These are phyloP conservation scores for Tortrix viridana DNA, from an alignment of 2,888 invertebrate genomes.

Conservation along the genomic window DNA sequence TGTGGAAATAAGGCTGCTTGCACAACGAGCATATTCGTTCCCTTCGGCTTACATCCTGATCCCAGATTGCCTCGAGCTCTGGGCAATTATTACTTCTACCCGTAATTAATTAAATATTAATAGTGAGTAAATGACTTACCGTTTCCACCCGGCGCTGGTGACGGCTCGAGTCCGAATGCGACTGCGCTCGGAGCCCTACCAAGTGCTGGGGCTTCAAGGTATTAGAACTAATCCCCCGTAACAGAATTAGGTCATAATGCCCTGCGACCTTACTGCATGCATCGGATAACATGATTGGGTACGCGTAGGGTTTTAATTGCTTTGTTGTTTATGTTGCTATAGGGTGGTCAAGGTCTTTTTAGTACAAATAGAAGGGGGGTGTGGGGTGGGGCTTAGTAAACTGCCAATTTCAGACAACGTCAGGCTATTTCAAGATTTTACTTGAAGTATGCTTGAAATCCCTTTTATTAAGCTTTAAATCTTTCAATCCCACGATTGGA, in stretches of 20 bases:
- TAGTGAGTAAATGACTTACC: constrained; percentile 35
- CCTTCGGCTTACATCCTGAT: no score
- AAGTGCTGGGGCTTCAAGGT: constrained; percentile 75
- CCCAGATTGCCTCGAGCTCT: not conserved
- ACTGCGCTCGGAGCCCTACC: constrained; percentile 53
- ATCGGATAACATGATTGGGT: constrained; percentile 50
- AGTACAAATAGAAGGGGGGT: not conserved
- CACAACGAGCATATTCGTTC: no score
- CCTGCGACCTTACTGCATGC: constrained; percentile 59
- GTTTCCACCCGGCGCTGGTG: constrained; percentile 46
- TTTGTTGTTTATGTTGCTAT: constrained; percentile 15
- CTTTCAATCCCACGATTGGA: no score
- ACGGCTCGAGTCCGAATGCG: constrained; percentile 53
- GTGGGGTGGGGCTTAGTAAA: no score
- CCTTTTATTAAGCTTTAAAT: no score
- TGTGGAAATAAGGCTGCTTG: no score
- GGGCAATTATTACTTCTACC: not conserved
- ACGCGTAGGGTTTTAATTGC: constrained; percentile 52
- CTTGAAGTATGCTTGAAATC: no score
- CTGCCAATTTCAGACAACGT: no score
- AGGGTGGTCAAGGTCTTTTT: constrained; percentile 16
- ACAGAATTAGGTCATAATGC: constrained; percentile 71
- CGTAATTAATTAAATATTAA: not conserved
- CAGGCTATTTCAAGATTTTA: no score
- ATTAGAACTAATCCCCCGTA: constrained; percentile 69